A percentile compares a stretch with the other conserved stretches of the same genome.
phyloP scores from a whole-genome alignment of 2,113 vertebrate genomes.

The Zosterops lateralis region DNA sequence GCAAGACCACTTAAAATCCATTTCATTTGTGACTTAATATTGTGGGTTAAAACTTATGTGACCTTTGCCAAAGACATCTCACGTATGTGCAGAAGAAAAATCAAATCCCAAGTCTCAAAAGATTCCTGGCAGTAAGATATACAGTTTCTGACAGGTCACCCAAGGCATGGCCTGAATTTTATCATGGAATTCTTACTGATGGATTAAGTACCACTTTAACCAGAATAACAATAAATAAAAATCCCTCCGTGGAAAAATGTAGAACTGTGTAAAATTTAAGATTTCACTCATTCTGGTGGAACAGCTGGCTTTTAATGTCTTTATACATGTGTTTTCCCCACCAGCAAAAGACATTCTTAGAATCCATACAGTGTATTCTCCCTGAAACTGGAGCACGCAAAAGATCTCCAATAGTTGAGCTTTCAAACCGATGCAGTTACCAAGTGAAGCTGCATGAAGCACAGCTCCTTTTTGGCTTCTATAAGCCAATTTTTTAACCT shows the following conservation, averaged over 20 bases:
- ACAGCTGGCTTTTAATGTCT: conserved; percentile 18
- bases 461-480: background rate
- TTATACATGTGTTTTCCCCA: conserved; percentile 14
- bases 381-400: background rate
- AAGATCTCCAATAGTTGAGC: background rate
- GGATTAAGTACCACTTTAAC: conserved; percentile 47
- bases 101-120: conserved; percentile 29
- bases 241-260: background rate
- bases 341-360: background rate
- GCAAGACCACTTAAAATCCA: conserved; percentile 32
- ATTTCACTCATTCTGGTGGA: background rate
- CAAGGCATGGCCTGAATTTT: conserved; percentile 11
- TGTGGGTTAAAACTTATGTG: conserved; percentile 35
- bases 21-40: conserved; percentile 56
- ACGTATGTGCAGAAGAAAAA: background rate
- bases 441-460: background rate
- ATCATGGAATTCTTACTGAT: conserved; percentile 36
- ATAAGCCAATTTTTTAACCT: background rate
- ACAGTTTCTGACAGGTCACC: conserved; percentile 42
- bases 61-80: conserved; percentile 51
- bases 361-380: background rate
- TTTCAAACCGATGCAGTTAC: background rate
- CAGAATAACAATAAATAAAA: conserved; percentile 52
- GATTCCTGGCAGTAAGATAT: conserved; percentile 26
- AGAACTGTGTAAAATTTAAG: conserved; percentile 1